Conservation (phyloP, 2,797 vertebrate genomes). For the Rhinella marina region DNA sequence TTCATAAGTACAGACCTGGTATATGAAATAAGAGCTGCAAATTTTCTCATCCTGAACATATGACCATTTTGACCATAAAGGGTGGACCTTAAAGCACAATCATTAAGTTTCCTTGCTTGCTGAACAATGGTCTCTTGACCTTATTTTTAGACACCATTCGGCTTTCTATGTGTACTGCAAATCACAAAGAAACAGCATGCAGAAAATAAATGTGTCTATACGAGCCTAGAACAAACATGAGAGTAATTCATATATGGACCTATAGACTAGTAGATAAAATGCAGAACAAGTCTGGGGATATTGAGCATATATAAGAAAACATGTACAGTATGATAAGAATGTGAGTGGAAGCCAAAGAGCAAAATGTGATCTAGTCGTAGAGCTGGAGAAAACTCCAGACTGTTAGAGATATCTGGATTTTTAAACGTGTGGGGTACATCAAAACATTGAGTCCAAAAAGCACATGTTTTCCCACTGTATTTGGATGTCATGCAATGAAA, state of each 20-base stretch:
- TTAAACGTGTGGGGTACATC: neutral
- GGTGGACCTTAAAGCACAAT: too few species aligned
- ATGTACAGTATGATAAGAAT: slow-evolving; percentile 55
- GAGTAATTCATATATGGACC: neutral
- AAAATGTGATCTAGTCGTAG: neutral
- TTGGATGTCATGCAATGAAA: neutral
- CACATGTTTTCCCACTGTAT: neutral
- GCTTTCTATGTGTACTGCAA: neutral
- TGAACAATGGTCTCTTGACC: neutral
- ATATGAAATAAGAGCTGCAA: neutral
- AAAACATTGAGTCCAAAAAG: neutral
- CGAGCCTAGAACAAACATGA: neutral
- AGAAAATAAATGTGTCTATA: slow-evolving; percentile 12
- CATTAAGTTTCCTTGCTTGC: neutral
- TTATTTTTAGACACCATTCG: neutral
- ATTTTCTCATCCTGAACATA: neutral
- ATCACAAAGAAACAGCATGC: neutral
- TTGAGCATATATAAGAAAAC: slow-evolving; percentile 39
- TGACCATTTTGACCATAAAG: neutral
- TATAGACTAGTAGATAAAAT: slow-evolving; percentile 42
- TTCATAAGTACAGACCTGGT: too few species aligned
- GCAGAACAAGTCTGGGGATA: slow-evolving; percentile 36
- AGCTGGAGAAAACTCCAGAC: neutral
- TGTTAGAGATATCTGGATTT: neutral
- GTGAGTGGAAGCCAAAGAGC: slow-evolving; percentile 8